phyloP scores from a whole-genome alignment of 1,140 invertebrate genomes.

The Calephelis virginiensis region DNA sequence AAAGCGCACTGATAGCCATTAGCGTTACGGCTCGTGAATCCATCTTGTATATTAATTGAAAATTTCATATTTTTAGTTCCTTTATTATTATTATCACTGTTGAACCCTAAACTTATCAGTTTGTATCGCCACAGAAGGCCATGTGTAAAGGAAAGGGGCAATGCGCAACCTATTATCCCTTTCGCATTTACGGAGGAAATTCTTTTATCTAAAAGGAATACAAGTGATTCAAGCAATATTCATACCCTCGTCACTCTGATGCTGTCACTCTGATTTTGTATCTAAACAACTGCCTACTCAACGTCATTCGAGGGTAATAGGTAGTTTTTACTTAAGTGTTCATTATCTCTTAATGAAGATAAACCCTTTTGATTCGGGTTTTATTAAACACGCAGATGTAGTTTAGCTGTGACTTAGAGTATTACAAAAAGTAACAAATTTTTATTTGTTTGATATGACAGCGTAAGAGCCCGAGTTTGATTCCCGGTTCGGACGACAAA shows the following conservation, averaged over 20 bases:
- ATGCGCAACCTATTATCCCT: not conserved
- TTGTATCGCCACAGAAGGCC: no score
- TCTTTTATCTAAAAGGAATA: conserved; percentile 31
- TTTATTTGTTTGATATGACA: no score
- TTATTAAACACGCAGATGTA: not conserved
- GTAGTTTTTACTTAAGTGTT: conserved; percentile 8
- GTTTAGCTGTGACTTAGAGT: not conserved
- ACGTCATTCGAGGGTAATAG: conserved; percentile 2
- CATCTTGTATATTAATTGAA: no score
- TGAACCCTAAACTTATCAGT: no score
- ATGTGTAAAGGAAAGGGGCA: not conserved
- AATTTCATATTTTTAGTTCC: no score
- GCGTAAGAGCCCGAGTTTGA: no score
- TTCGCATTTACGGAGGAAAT: conserved; percentile 17
- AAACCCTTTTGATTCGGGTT: conserved; percentile 3
- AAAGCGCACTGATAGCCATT: no score
- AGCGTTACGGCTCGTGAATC: no score
- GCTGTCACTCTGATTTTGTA: conserved; percentile 18
- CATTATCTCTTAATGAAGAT: not conserved
- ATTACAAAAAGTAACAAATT: no score
- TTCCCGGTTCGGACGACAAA: no score
- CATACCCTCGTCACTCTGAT: conserved; percentile 30
- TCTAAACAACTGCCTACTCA: conserved; percentile 9
- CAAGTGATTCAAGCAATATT: conserved; percentile 29
- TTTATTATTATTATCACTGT: no score